Percentiles rank a stretch among this genome's conserved stretches.
These are phyloP conservation scores for Armadillidium nasatum DNA, from an alignment of 1,140 invertebrate species.

Conservation along the genomic window DNA sequence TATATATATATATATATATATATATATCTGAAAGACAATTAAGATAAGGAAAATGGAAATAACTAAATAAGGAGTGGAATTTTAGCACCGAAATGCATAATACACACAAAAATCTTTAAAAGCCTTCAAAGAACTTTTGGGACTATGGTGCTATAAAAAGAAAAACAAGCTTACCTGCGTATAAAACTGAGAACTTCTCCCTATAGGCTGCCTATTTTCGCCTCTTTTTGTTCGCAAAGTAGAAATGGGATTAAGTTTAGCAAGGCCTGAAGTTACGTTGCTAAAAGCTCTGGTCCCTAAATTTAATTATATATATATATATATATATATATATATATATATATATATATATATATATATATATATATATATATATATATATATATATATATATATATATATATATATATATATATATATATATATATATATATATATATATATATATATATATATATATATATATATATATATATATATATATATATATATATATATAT, in stretches of 20 bases:
- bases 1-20: too few species aligned
- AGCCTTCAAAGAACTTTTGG: too few species aligned
- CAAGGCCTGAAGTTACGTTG: slow-evolving; percentile 27
- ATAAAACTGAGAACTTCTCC: slow-evolving; percentile 11
- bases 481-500: slow-evolving; percentile 18
- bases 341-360: slow-evolving; percentile 19
- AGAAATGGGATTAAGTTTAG: slow-evolving; percentile 22
- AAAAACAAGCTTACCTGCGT: slow-evolving; percentile 4
- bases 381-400: slow-evolving; percentile 20
- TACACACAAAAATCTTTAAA: too few species aligned
- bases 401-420: slow-evolving; percentile 16
- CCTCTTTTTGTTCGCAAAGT: neutral
- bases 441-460: slow-evolving; percentile 18
- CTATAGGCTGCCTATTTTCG: neutral
- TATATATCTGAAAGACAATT: too few species aligned
- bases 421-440: slow-evolving; percentile 20
- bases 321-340: slow-evolving; percentile 9
- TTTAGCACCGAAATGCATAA: too few species aligned
- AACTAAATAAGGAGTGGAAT: too few species aligned
- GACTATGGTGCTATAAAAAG: too few species aligned
- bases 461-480: slow-evolving; percentile 22
- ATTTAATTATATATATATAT: neutral
- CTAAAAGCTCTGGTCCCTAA: slow-evolving; percentile 23
- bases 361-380: slow-evolving; percentile 22
- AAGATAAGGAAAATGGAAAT: too few species aligned